A percentile compares a stretch with the other conserved stretches of the same genome.
phyloP scores from a whole-genome alignment of 2,888 invertebrate species.

The Plebejus melissa region DNA sequence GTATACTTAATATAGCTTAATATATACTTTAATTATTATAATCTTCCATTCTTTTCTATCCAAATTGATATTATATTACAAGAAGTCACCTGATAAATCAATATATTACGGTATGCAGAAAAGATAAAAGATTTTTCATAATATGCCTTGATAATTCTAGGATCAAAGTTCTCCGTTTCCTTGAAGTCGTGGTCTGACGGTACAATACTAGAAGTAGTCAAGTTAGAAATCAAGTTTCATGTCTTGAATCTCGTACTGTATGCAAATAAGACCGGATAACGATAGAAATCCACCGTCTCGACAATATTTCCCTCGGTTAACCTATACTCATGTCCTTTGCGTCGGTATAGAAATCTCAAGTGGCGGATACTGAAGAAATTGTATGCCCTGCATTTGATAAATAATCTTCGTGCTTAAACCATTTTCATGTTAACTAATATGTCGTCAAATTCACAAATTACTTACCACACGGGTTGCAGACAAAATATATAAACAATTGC shows the following conservation, averaged over 20 bases:
- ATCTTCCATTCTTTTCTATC: no score
- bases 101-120: not conserved
- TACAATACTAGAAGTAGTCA: conserved; percentile 5
- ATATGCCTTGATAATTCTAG: not conserved
- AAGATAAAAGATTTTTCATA: not conserved
- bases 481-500: no score
- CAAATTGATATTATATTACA: no score
- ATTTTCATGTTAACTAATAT: no score
- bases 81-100: no score
- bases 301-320: conserved; percentile 28
- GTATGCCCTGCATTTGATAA: not conserved
- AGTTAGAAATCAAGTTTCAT: conserved; percentile 25
- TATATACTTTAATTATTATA: no score
- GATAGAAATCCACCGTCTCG: conserved; percentile 11
- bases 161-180: not conserved
- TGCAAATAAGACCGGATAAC: conserved; percentile 22
- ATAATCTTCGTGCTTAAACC: not conserved
- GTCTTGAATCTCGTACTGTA: conserved; percentile 32
- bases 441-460: no score
- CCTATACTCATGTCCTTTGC: not conserved
- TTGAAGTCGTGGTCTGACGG: not conserved
- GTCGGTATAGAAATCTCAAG: not conserved
- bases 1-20: no score
- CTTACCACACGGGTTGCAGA: no score
- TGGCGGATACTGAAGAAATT: not conserved